phyloP scores from a whole-genome alignment of 1,140 invertebrate genomes.

The Coelopa frigida region DNA sequence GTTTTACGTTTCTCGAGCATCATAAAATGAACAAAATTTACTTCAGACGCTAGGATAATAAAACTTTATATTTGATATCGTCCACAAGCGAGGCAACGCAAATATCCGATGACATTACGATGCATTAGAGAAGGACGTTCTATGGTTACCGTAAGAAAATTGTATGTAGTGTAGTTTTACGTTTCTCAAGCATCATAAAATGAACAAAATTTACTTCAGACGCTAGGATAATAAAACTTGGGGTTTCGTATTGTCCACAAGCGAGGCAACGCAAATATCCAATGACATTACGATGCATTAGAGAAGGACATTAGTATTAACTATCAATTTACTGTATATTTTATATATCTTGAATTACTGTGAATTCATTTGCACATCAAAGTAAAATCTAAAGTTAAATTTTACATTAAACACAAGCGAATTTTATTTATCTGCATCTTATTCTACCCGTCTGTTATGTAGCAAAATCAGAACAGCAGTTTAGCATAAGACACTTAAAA shows the following conservation, averaged over 20 bases:
- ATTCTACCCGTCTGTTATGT: conserved; percentile 32
- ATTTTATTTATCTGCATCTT: conserved; percentile 28
- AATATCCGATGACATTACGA: conserved; percentile 2
- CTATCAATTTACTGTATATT: no score
- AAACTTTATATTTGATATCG: conserved; percentile 12
- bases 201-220: conserved; percentile 5
- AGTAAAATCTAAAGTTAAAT: no score
- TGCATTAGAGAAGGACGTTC: conserved; percentile 7
- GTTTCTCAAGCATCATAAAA: conserved; percentile 16
- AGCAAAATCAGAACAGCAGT: conserved; percentile 23
- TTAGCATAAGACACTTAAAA: conserved; percentile 35
- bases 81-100: conserved; percentile 24
- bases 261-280: conserved; percentile 20
- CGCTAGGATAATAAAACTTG: conserved; percentile 17
- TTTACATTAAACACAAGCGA: background rate
- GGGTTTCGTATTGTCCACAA: conserved; percentile 20
- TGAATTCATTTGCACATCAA: no score
- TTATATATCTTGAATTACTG: no score
- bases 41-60: conserved; percentile 17
- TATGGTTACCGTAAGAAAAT: no score
- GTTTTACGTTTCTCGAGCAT: conserved; percentile 18
- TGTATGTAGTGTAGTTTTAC: conserved; percentile 18
- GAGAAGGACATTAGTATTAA: no score
- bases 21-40: conserved; percentile 6
- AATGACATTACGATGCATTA: conserved; percentile 4